Base-by-base conservation (phyloP, 2,888 invertebrate species). In the Coleophora deauratella region DNA sequence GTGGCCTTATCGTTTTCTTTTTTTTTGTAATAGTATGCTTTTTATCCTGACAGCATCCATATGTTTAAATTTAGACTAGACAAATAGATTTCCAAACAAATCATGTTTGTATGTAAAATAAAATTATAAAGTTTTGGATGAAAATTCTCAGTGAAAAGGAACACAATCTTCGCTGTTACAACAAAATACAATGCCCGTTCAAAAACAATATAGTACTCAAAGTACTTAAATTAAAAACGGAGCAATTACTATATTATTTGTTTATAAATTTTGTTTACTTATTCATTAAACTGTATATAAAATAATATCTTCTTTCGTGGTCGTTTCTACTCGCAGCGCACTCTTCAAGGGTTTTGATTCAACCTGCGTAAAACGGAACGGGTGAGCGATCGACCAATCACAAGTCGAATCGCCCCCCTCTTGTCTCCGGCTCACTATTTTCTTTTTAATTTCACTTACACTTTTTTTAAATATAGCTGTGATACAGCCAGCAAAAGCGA, bases 321-420 rank as follows among this genome's bases (percentile, higher is more conserved):
- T 34, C 27, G 44, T 32, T 14, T 27, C 33, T 15, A 7, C 37
- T 41, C 42, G 41, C 33, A 33, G 38, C 42, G 38, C 42, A 42
- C 36, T 35, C 50, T 68, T 82, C 78, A 85, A 47, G 84, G 85
- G 56, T 84, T 85, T 58, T 85, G 85, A 72, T 85, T 85, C 70
- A 85, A 85, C 85, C 85, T 85, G 85, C 77, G 75, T 77, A 80
- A 66, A 84, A 82, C 69, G 77, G 71, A 80, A 81, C 67, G 77
- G 74, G 77, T 82, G 66, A 82, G 79, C 81, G 81, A 77, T 66
- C 79, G 76, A 78, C 77, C 62, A 59, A 65, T 57, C 47, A 54
- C 39, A 52, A 62, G 76, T 66, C 75, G 75, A 76, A 80, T 73
- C 78, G 72, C 74, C 80, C 66, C 80, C 82, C 79, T 80, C 82